Base-by-base conservation (phyloP, 2,888 invertebrate species). In the Tenthredo mesomela region DNA sequence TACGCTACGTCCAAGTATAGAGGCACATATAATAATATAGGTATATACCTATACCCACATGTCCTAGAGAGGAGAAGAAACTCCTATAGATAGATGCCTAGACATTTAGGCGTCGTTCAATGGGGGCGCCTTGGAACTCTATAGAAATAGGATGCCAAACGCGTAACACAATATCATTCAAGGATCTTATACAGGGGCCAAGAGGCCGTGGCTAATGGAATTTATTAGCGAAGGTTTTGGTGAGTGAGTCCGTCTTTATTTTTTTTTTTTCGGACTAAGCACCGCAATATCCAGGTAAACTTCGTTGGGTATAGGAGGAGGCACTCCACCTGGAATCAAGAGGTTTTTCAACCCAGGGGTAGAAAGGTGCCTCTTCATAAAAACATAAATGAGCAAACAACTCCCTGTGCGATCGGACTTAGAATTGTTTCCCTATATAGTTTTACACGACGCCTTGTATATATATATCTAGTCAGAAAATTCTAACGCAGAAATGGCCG, bases 201-300 rank as follows among this genome's bases (percentile, higher is more conserved):
- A 91, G 91, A 90, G 91, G 89, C 92, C 93, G 89, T 92, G 89
- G 86, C 92, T 93, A 93, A 93, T 93, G 91, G 92, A 92, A 93
- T 93, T 93, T 93, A 93, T 93, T 92, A 92, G 91, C 91, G 89
- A 88, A 89, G 88, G 87, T 50, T 82, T 25, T 25, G 67, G 82
- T 82, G 84, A 84, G 71, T 37, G 65, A 65, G 84, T 12, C 78
- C 65, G 47, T 21, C 58, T 77, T 47, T 78, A 78, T 78, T 75
- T 29, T 61, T 78, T 75, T 29, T 61, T 84, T 61, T 84, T 43
- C 18, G n/a, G 7, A 43, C 73, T 5, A 18, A 61, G 80, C 21
- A 82, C 82, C 47, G n/a, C n/a, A 33, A 47, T 70, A 47, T 82
- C n/a, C 82, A 70, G 82, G 82, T 67, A 82, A 82, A 82, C 82